A percentile compares a stretch with the other conserved stretches of the same genome.
These are phyloP conservation scores for Poeciliopsis retropinna DNA, from an alignment of 2,113 vertebrate species.

Conservation along the genomic window DNA sequence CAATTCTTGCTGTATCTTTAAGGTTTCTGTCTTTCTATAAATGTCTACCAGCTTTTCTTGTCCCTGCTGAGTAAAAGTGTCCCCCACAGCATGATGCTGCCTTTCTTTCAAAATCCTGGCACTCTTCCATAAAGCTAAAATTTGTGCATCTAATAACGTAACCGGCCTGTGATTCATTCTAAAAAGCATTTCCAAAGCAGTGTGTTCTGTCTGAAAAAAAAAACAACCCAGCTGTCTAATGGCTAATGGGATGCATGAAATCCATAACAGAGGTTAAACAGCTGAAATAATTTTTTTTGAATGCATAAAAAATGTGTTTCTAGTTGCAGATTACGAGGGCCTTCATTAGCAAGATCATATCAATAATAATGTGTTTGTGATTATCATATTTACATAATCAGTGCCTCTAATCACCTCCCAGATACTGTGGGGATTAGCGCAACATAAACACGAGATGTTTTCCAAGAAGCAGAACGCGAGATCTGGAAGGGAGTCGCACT, in stretches of 20 bases:
- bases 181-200: no score
- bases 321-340: conserved; percentile 7
- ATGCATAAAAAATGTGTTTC: not conserved
- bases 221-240: not conserved
- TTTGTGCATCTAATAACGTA: no score
- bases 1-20: no score
- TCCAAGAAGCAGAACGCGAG: conserved; percentile 7
- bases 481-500: not conserved
- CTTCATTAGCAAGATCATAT: conserved; percentile 46
- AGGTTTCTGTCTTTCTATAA: no score
- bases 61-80: no score
- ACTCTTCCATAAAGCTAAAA: no score
- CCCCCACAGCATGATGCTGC: no score
- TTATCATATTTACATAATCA: conserved; percentile 64
- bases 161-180: no score
- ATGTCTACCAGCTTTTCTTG: no score
- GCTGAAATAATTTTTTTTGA: conserved; percentile 25
- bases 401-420: conserved; percentile 32
- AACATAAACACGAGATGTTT: conserved; percentile 42
- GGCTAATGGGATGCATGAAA: not conserved
- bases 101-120: no score
- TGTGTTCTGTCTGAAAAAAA: no score
- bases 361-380: conserved; percentile 42
- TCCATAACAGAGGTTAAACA: conserved; percentile 31
- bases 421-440: conserved; percentile 32